These are phyloP conservation scores for Malurus splendens DNA, from an alignment of 2,797 vertebrate species.

Conservation along the genomic window DNA sequence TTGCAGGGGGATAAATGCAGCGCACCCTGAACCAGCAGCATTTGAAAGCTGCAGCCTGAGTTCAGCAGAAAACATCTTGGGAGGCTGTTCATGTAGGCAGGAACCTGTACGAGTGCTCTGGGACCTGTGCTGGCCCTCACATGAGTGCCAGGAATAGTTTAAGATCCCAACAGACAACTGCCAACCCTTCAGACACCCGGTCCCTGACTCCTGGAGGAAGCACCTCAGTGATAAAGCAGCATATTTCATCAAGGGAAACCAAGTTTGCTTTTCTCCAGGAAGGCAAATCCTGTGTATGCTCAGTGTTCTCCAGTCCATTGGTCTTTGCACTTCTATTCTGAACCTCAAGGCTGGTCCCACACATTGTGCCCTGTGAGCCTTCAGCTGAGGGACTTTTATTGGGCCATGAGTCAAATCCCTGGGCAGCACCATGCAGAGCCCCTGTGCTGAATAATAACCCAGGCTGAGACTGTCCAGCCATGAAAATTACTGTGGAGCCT, in stretches of 20 bases:
- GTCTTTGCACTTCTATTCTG: background rate
- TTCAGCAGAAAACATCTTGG: background rate
- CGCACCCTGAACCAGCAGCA: background rate
- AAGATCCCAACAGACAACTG: background rate
- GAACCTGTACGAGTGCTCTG: background rate
- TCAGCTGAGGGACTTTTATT: background rate
- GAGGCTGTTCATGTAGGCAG: background rate
- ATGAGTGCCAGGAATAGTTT: background rate
- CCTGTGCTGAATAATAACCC: background rate
- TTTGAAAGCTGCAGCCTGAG: background rate
- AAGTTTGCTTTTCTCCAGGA: background rate
- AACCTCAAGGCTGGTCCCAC: background rate
- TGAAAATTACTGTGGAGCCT: background rate
- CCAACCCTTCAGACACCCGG: background rate
- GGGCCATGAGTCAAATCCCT: background rate
- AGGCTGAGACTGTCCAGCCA: background rate
- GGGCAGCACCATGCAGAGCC: background rate
- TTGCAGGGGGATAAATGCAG: background rate
- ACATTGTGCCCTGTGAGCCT: background rate
- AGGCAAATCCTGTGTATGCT: background rate
- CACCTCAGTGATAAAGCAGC: background rate
- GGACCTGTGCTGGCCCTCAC: background rate
- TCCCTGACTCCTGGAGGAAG: background rate
- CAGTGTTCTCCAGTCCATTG: background rate
- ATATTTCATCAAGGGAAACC: background rate